Percentiles rank a stretch among this genome's conserved stretches.
Evolutionary conservation across 2,888 invertebrate genomes (phyloP).

Genomic region (Chrysodeixis includens): DNA sequence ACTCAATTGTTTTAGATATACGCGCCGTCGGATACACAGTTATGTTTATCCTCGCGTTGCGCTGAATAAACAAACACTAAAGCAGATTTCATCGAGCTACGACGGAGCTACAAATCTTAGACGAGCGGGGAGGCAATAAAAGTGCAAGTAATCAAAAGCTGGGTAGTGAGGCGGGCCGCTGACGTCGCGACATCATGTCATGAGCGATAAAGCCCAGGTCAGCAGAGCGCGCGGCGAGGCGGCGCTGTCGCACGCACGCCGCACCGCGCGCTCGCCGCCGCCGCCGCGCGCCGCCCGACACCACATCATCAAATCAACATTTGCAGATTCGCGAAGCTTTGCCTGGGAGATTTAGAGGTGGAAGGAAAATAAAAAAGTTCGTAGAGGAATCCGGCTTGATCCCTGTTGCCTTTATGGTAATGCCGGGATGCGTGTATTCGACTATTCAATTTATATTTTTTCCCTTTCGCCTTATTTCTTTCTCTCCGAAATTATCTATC

Average conservation of each 20-base stretch:
- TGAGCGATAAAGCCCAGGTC: slow-evolving; percentile 64
- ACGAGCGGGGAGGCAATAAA: slow-evolving; percentile 54
- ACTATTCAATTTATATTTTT: slow-evolving; percentile 89
- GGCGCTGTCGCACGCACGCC: slow-evolving; percentile 54
- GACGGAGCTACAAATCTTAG: slow-evolving; percentile 53
- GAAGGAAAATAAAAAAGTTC: slow-evolving; percentile 90
- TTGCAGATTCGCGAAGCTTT: slow-evolving; percentile 90
- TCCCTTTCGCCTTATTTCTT: slow-evolving; percentile 87
- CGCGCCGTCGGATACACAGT: slow-evolving; percentile 36
- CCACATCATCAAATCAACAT: slow-evolving; percentile 89
- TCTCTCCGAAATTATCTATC: slow-evolving; percentile 88
- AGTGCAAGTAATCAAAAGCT: slow-evolving; percentile 64
- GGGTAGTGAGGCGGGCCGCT: slow-evolving; percentile 43
- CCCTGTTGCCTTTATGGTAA: slow-evolving; percentile 89
- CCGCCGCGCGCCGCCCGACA: slow-evolving; percentile 61
- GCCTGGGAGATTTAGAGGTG: slow-evolving; percentile 88
- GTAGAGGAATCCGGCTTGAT: slow-evolving; percentile 88
- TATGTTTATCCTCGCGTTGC: slow-evolving; percentile 41
- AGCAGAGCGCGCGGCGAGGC: slow-evolving; percentile 49
- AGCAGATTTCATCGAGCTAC: slow-evolving; percentile 57
- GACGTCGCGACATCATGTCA: slow-evolving; percentile 56
- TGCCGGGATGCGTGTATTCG: slow-evolving; percentile 89
- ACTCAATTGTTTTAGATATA: slow-evolving; percentile 64
- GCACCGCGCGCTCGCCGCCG: slow-evolving; percentile 50
- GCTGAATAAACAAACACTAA: slow-evolving; percentile 59